These are phyloP conservation scores for Chamaetylas fuelleborni DNA, from an alignment of 2,113 vertebrate genomes.

Conservation along the genomic window DNA sequence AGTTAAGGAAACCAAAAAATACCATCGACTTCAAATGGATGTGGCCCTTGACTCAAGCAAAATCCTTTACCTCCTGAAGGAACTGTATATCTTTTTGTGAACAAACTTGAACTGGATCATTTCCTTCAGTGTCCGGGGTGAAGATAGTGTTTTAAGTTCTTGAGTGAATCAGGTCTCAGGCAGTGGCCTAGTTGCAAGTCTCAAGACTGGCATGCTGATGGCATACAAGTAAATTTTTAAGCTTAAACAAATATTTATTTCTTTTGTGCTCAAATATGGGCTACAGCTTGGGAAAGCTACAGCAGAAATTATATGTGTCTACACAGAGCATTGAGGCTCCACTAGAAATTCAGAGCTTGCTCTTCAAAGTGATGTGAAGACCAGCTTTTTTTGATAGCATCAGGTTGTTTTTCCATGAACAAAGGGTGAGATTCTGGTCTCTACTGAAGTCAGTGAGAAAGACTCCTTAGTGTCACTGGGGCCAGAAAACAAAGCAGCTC, in stretches of 20 bases:
- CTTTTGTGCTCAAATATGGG: not conserved
- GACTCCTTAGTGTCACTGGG: not conserved
- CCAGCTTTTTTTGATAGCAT: not conserved
- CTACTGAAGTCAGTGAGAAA: not conserved
- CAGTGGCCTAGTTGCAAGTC: not conserved
- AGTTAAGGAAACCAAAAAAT: not conserved
- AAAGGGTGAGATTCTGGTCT: not conserved
- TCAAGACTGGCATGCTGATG: not conserved
- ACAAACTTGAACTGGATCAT: not conserved
- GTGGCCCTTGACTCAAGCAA: not conserved
- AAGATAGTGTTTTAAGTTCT: not conserved
- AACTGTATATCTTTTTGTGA: not conserved
- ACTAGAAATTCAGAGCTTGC: not conserved
- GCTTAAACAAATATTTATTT: not conserved
- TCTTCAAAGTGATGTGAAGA: not conserved
- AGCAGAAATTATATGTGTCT: not conserved
- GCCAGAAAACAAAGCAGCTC: not conserved
- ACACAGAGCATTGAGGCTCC: not conserved
- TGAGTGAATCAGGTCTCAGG: not conserved
- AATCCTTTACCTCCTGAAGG: not conserved
- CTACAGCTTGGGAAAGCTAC: too few species aligned
- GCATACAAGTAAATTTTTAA: not conserved
- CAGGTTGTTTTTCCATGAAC: not conserved
- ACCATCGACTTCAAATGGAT: not conserved
- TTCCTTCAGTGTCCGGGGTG: not conserved